Base-by-base conservation (phyloP, 2,797 vertebrate genomes). In the Lemur catta region DNA sequence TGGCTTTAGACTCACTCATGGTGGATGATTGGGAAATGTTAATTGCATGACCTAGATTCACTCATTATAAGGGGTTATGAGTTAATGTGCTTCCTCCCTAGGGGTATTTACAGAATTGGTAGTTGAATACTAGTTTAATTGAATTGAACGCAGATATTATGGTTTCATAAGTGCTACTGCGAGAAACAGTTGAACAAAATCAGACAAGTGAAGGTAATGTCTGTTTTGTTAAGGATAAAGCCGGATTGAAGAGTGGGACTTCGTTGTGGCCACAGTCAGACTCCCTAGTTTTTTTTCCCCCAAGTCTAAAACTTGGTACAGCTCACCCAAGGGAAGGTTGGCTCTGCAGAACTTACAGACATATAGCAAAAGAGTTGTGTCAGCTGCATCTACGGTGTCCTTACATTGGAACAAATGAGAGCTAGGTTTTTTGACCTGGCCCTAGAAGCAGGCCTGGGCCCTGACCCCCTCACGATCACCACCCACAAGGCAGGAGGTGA, bases 51-150 rank as follows among this genome's bases (percentile, higher is more conserved):
- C 52, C 71, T 6, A 82, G 67, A 84, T 80, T 87, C 33, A 50
- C 72, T 96, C 67, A 33, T 28, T 76, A 57, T n/a, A 65, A 84
- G 81, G 71, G 26, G 59, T 82, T 85, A 35, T 48, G 72, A 84
- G 41, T 75, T 89, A 48, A 75, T 41, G 33, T 59, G 52, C 15
- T 93, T 38, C 28, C 50, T 71, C 59, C 69, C 26, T 55, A 30
- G 6, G 57, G 65, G 28, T 57, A 89, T 59, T 90, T 95, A 87
- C 20, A 59, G 85, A 79, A 46, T 30, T 74, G 61, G 50, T 84
- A 48, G 75, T n/a, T 74, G 91, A 84, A 63, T 84, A 79, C 93
- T 88, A 57, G 28, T 84, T 86, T 79, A 63, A 93, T 18, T 90
- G 61, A 89, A 74, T 38, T 84, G 63, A 75, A 95, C 63, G 75